Evolutionary conservation across 2,888 invertebrate genomes (phyloP).

Genomic region (Adelognathus sp.): DNA sequence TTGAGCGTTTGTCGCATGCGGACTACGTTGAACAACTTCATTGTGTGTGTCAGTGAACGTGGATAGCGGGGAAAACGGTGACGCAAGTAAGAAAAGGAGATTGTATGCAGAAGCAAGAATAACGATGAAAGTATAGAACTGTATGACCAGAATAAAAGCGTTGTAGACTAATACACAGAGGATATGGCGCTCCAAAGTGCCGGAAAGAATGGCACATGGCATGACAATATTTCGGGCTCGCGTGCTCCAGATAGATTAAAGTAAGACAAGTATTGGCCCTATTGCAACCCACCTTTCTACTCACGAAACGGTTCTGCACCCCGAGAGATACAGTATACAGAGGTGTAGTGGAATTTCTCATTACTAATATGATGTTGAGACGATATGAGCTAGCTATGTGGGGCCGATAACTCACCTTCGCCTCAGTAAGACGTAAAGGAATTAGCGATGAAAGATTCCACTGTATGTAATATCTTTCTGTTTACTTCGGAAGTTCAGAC

Average conservation of each 20-base stretch:
- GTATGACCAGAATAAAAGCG: constrained; percentile 30
- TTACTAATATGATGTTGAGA: too few relatives aligned
- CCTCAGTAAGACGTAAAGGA: too few relatives aligned
- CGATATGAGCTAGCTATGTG: too few relatives aligned
- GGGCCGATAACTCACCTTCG: too few relatives aligned
- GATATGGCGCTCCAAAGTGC: constrained; percentile 1
- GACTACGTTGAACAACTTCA: constrained; percentile 12
- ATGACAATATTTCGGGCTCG: not conserved
- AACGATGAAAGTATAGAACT: constrained; percentile 19
- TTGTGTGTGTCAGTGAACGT: not conserved
- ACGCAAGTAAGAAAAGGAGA: not conserved
- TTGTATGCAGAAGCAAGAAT: not conserved
- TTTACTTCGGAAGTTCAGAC: too few relatives aligned
- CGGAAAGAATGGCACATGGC: not conserved
- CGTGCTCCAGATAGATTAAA: constrained; percentile 34
- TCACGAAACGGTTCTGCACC: not conserved
- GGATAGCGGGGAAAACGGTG: not conserved
- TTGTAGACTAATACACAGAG: constrained; percentile 7
- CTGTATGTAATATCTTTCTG: too few relatives aligned
- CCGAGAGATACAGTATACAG: not conserved
- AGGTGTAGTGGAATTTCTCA: too few relatives aligned
- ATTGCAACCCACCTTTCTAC: not conserved
- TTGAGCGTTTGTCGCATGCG: not conserved
- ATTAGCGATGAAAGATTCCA: too few relatives aligned
- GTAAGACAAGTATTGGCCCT: not conserved